Base-by-base conservation (phyloP, 2,797 vertebrate species). In the Setipinna tenuifilis region DNA sequence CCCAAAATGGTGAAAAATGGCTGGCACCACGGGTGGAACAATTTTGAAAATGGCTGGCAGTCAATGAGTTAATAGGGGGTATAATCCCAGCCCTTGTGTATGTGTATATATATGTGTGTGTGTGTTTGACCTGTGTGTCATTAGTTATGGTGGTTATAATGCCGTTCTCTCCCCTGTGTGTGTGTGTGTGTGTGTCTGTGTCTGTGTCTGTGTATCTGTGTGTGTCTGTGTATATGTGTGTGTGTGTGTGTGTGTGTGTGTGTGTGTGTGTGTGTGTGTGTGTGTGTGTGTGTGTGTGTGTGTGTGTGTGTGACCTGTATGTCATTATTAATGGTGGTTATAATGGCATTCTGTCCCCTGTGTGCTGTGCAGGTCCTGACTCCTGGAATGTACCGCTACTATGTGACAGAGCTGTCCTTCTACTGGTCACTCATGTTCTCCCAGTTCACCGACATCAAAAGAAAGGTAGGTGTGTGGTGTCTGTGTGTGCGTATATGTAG, bases 381-480 rank as follows among this genome's bases (percentile, higher is more conserved):
- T 82, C 91, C 95, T 54, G 96, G 94, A n/a, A 93, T 99, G 91
- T 98, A 97, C 94, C 94, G 95, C 93, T 99, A 98, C 94, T 99
- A 99, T 84, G 93, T 97, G 89, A 94, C 93, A 89, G 96, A 99
- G 89, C 93, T 99, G 95, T 96, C 97, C 82, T 99, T 99, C 94
- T 99, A 99, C 92, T 98, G 97, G 97, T 98, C 98, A 41, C 97
- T 99, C 71, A 96, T 99, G 97, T 99, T 99, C 94, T 99, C 98
- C 86, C 98, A 99, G 95, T 99, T 99, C 95, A 98, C 91, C 84
- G 98, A 99, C 94, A 98, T 99, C 92, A 98, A 97, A 92, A 95
- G 98, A 89, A 99, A 99, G 98, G 98, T 99, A 92, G 97, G 50
- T 41, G 14, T 61, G 7, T 68, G 62, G 28, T 75, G 11, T 75